A percentile compares a stretch with the other conserved stretches of the same genome.
These are phyloP conservation scores for Anneissia japonica DNA, from an alignment of 35 echinoderm and acorn worm species.

Conservation along the genomic window DNA sequence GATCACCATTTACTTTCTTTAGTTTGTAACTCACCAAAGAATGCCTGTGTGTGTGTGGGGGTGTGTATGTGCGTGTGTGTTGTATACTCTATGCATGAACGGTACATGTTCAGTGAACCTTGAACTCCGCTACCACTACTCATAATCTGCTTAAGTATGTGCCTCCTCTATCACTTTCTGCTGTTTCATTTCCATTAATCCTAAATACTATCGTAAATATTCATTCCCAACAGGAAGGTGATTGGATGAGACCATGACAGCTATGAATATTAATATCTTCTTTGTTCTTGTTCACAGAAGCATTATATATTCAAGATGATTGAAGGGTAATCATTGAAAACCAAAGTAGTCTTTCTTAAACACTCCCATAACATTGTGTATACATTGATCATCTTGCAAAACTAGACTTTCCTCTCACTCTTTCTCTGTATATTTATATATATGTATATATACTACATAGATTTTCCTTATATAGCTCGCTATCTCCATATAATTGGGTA, in stretches of 20 bases:
- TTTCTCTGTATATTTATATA: neutral
- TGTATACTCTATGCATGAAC: neutral
- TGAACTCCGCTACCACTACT: neutral
- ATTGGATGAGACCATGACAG: neutral
- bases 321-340: neutral
- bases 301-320: neutral
- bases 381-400: neutral
- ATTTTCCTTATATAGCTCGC: neutral
- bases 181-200: neutral
- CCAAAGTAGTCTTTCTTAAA: neutral
- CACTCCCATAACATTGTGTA: neutral
- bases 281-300: neutral
- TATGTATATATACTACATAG: neutral
- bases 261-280: neutral
- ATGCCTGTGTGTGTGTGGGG: neutral
- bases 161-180: neutral
- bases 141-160: neutral
- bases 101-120: neutral
- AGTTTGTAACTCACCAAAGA: neutral
- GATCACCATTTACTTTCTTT: neutral
- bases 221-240: neutral
- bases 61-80: neutral
- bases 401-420: neutral
- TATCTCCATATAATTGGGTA: conserved; percentile 1
- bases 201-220: neutral